Base-by-base conservation (phyloP, 2,113 vertebrate species). In the Pluvialis apricaria region DNA sequence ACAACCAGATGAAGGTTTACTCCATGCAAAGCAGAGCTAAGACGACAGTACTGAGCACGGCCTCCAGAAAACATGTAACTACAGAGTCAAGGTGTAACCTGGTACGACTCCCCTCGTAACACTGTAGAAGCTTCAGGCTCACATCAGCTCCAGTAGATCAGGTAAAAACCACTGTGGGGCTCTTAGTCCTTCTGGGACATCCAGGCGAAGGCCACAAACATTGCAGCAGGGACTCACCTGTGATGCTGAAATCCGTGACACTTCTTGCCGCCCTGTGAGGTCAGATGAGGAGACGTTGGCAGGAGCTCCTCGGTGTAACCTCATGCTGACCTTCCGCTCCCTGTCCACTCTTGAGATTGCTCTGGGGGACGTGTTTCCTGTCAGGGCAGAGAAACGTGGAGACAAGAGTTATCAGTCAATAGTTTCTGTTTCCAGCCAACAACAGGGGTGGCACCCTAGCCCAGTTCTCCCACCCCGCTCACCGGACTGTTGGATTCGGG, bases 251-350 rank as follows among this genome's bases (percentile, higher is more conserved):
- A 99, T 99, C 96, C 99, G 99, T 78, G 99, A 99, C 86, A 98
- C 98, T 96, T 98, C 98, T 98, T 98, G 98, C 94, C 99, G 98
- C 89, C 98, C 99, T 92, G 99, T 99, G 98, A 99, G 99, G 97
- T 99, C 99, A 66, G 99, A 99, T 6, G 99, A 99, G 24, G 99
- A 99, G 81, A 99, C 98, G 1, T 99, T 99, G 98, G 99, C 99
- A 8, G 99, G 99, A 21, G 99, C 99, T 7, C 99, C 99, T 58
- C 99, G 97, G 98, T 99, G 99, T 93, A 99, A 99, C 91, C 99
- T 98, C 99, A 99, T 99, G 98, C 99, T 99, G 96, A 99, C 99
- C 96, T 99, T 99, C 97, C 99, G 98, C 97, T 99, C 99, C 92
- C 99, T 98, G 98, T 99, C 99, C 64, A 99, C 99, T 95, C 99